These are phyloP conservation scores for Lasioglossum baleicum DNA, from an alignment of 1,140 invertebrate genomes.

Conservation along the genomic window DNA sequence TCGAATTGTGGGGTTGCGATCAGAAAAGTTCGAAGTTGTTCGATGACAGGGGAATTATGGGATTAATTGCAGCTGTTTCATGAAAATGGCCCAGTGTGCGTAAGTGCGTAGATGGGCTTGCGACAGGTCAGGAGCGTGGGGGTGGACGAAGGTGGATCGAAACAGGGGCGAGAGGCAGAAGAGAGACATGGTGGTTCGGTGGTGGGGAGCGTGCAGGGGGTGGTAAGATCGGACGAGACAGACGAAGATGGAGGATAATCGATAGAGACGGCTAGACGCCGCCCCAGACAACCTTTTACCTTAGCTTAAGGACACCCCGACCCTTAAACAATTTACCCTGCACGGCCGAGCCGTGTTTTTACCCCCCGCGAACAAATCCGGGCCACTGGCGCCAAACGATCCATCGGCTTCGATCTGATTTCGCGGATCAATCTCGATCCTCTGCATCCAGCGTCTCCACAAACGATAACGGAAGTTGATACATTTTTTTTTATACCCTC, in stretches of 20 bases:
- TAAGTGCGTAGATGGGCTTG: constrained; percentile 73
- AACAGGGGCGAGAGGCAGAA: constrained; percentile 25
- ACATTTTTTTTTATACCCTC: too few species aligned
- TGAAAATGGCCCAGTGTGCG: constrained; percentile 36
- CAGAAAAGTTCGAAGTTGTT: too few species aligned
- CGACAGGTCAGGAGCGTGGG: constrained; percentile 75
- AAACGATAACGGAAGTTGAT: too few species aligned
- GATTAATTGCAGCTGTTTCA: too few species aligned
- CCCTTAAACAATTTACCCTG: constrained; percentile 74
- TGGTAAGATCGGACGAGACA: constrained; percentile 62
- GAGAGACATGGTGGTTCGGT: constrained; percentile 5
- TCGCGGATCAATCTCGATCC: neutral
- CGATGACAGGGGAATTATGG: too few species aligned
- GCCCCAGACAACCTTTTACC: constrained; percentile 80
- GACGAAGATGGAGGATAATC: constrained; percentile 77
- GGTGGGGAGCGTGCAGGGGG: constrained; percentile 39
- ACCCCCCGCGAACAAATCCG: constrained; percentile 6
- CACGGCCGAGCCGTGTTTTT: constrained; percentile 51
- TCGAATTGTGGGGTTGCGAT: too few species aligned
- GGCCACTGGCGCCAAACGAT: constrained; percentile 3
- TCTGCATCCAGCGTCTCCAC: too few species aligned
- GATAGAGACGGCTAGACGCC: constrained; percentile 80
- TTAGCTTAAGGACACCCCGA: constrained; percentile 75
- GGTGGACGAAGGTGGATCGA: constrained; percentile 36
- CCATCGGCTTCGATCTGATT: neutral